Evolutionary conservation across 2,797 vertebrate genomes (phyloP), one percentile per base, ranked within the genome.

Genomic region (Gymnothorax javanicus): DNA sequence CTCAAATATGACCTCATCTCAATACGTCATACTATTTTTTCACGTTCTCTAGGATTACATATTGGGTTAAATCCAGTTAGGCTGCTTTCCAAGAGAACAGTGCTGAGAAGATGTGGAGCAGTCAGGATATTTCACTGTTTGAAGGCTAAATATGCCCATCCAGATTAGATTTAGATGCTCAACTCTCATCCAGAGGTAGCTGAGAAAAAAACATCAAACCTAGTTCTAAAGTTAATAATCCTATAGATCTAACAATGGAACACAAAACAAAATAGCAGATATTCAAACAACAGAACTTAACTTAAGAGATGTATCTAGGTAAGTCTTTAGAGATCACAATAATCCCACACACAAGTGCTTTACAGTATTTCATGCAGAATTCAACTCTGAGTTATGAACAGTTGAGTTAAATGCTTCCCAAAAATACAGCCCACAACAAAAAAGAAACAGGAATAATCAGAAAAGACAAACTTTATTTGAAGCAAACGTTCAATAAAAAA

Each of bases 121-220:
- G 50, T 12, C 25, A 25, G 43, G 75, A 75, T 75, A 11, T 13
- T 11, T 79, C 15, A n/a, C 77, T 56, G 56, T 23, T 81, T 25
- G 23, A 54, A 75, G 56, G 43, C 43, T 12, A 73, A 73, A 33
- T n/a, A 73, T 43, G 33, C 11, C 1, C 27, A 77, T 50, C 73
- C 77, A 81, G 50, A 81, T 81, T 11, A 54, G 0, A 77, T 33
- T 11, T 17, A 75, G 23, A 20, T 75, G 71, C 20, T 79, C 43
- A 52, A 6, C 50, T 79, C 17, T 20, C 17, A 54, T 54, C 75
- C 13, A 52, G 50, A 52, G 11, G 71, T 11, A 25, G 13, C 54
- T 52, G 20, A 54, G 77, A 54, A 81, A 81, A 81, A 81, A 54
- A 81, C 77, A 81, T 15, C 77, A 20, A 5, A 81, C 77, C 20